phyloP scores from a whole-genome alignment of 2,113 vertebrate genomes.

The Melospiza melodia region DNA sequence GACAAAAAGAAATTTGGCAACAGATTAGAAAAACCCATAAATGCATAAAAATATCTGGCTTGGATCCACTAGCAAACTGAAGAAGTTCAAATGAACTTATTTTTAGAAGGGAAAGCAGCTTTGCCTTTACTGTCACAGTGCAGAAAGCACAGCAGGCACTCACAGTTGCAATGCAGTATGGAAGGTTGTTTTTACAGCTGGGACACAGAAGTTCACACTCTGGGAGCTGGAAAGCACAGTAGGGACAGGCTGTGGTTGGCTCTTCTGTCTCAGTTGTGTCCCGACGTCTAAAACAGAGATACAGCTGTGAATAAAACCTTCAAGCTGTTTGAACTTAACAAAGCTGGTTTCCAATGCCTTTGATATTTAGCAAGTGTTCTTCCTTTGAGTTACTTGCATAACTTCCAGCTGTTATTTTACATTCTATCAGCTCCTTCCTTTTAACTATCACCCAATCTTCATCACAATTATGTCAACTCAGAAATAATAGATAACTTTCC shows the following conservation, averaged over 20 bases:
- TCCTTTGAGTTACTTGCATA: not conserved
- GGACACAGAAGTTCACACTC: conserved; percentile 91
- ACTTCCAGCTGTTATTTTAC: not conserved
- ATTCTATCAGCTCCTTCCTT: not conserved
- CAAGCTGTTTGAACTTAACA: not conserved
- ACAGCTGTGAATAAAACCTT: not conserved
- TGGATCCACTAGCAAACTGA: not conserved
- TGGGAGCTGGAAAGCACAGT: conserved; percentile 86
- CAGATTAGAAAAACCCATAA: not conserved
- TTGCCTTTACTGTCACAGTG: not conserved
- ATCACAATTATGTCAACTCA: not conserved
- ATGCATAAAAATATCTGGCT: not conserved
- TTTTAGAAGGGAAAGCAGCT: not conserved
- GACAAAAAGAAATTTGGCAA: not conserved
- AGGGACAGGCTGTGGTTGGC: conserved; percentile 86
- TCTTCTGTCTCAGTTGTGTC: conserved; percentile 89
- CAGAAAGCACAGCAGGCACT: not conserved
- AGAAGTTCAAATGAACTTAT: not conserved
- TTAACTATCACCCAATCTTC: not conserved
- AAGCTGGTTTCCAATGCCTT: not conserved
- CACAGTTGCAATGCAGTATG: conserved; percentile 94
- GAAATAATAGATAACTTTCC: not conserved
- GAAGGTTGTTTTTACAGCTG: conserved; percentile 93
- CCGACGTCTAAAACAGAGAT: conserved; percentile 77
- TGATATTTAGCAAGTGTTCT: not conserved